Evolutionary conservation across 2,888 invertebrate genomes (phyloP).

Genomic region (Latrodectus elegans): DNA sequence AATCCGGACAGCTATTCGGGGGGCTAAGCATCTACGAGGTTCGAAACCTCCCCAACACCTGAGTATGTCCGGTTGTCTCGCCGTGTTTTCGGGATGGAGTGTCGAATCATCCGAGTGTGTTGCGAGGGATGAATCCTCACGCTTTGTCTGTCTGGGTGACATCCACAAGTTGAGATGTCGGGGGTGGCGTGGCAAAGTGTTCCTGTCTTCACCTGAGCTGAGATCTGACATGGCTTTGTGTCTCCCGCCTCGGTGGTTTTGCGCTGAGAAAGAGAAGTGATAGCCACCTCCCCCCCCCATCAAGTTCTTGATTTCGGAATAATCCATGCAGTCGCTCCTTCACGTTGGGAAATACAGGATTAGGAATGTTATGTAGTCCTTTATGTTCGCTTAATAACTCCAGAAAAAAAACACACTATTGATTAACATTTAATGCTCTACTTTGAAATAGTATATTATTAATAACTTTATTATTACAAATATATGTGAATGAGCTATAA

Average conservation of each 20-base stretch:
- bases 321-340: too few species aligned
- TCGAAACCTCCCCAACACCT: constrained; percentile 54
- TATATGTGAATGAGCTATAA: too few species aligned
- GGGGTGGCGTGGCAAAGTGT: not conserved
- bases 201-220: not conserved
- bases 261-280: constrained; percentile 7
- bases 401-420: too few species aligned
- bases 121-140: not conserved
- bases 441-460: too few species aligned
- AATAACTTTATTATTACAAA: too few species aligned
- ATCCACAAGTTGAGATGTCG: not conserved
- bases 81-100: not conserved
- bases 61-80: constrained; percentile 36
- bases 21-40: not conserved
- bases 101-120: constrained; percentile 14
- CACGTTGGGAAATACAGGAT: too few species aligned
- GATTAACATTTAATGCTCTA: too few species aligned
- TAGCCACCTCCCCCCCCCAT: not conserved
- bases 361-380: not conserved
- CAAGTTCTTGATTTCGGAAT: too few species aligned
- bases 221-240: not conserved
- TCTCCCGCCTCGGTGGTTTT: not conserved
- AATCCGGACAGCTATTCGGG: constrained; percentile 11
- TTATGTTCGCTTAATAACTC: too few species aligned
- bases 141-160: constrained; percentile 5